Evolutionary conservation across 2,113 vertebrate genomes (phyloP).

Genomic region (Callorhinus ursinus): DNA sequence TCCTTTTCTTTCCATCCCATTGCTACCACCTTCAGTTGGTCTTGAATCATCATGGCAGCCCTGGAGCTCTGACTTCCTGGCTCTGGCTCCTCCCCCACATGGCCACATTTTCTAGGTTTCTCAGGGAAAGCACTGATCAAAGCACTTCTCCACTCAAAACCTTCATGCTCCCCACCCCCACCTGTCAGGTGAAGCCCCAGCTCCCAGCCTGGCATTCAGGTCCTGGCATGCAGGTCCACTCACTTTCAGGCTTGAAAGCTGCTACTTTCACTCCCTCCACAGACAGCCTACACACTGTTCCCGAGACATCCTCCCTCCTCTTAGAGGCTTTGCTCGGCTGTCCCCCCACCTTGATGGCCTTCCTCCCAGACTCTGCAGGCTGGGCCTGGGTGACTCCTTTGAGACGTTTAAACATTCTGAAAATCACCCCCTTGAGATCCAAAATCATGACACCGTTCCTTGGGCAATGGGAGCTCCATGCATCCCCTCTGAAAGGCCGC

Average conservation of each 20-base stretch:
- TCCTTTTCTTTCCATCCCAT: background rate
- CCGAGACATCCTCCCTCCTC: background rate
- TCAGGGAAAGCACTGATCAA: background rate
- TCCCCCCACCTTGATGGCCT: background rate
- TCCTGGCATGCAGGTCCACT: too few species aligned
- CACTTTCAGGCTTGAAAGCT: background rate
- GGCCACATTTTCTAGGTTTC: background rate
- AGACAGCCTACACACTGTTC: background rate
- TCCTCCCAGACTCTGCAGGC: background rate
- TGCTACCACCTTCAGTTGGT: background rate
- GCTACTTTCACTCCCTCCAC: background rate
- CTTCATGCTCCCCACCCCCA: background rate
- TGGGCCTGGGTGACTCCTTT: background rate
- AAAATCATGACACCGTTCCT: background rate
- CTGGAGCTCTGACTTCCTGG: background rate
- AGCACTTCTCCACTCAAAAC: background rate
- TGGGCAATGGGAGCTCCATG: background rate
- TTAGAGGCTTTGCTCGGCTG: background rate
- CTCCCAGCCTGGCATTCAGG: background rate
- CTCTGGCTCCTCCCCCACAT: background rate
- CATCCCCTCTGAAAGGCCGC: background rate
- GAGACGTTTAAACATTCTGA: background rate
- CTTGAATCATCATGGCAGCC: accelerated
- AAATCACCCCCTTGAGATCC: background rate
- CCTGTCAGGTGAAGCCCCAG: background rate